These are phyloP conservation scores for Priocnemis perturbator DNA, from an alignment of 2,888 invertebrate genomes.

Conservation along the genomic window DNA sequence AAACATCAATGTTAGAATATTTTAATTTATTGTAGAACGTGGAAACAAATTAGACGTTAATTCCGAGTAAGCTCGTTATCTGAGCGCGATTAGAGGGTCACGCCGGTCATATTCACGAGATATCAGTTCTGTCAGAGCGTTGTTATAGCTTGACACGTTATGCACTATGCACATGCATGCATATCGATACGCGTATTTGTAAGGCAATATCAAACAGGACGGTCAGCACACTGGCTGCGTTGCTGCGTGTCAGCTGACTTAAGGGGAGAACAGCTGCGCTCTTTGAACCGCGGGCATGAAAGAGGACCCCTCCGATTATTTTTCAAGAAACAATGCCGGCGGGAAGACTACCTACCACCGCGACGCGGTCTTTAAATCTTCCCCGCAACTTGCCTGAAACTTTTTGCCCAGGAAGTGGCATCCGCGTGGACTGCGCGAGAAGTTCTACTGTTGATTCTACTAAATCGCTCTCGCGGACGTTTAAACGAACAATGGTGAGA, in stretches of 20 bases:
- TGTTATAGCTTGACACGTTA: no score
- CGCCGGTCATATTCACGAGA: no score
- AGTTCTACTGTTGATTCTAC: neutral
- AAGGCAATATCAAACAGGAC: no score
- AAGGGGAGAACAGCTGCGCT: constrained; percentile 49
- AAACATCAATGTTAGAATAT: no score
- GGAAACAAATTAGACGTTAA: no score
- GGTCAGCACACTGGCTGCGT: no score
- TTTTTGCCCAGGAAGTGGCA: neutral
- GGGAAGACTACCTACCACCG: constrained; percentile 10
- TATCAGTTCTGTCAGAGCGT: no score
- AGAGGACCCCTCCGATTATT: constrained; percentile 36
- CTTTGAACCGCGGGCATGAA: constrained; percentile 30
- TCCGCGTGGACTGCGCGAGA: neutral
- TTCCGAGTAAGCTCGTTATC: no score
- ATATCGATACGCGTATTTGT: no score
- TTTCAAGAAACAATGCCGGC: constrained; percentile 32
- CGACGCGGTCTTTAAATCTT: constrained; percentile 31
- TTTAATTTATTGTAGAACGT: no score
- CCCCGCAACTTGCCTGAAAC: neutral
- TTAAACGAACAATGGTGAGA: neutral
- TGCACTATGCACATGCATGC: no score
- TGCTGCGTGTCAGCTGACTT: constrained; percentile 44
- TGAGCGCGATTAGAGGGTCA: no score
- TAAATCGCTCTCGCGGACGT: neutral